Base-by-base conservation (phyloP, 1,140 invertebrate genomes). In the Drosophila arawakana region DNA sequence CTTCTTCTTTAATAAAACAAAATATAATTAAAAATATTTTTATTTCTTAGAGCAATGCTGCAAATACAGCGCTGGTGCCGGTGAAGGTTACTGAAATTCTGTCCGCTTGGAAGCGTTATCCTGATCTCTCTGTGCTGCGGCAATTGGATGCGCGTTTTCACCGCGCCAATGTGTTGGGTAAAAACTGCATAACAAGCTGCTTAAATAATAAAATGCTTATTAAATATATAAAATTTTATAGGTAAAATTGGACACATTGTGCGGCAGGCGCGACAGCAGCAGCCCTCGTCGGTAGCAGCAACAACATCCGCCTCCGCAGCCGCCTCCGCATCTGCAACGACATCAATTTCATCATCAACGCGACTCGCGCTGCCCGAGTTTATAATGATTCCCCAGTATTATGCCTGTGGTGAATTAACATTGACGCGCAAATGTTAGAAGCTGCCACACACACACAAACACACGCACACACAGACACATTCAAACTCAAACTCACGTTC, bases 301-400 rank as follows among this genome's bases (percentile, higher is more conserved):
- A 47, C 73, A 9, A 44, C 74, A 13, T 55, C 71, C 2, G 60
- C 81, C 5, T 58, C 67, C 8, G 58, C 74, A 7, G 69, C 75
- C 3, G 78, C 81, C 5, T 58, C 67, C 8, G 58, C 74, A 7
- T 62, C 75, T 2, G 78, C 82, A 15, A 76, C 76, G 18, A 66
- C 71, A 34, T 76, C 68, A 47, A 61, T 35, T 15, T 63, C 50
- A 10, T 63, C 50, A 10, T 60, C 79, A 49, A 58, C 66, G 58
- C 86, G 76, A 13, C 83, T 76, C 4, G 67, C 70, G 13, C 41
- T 91, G 62, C 81, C 90, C 15, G 91, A 92, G 49, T 79, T 76
- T 69, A 70, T 92, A 37, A 76, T 89, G 67, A 90, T 92, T 72
- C 91, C 91, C 55, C 91, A 91, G 85, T 92, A 91, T 90, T 92